Evolutionary conservation across 1,140 invertebrate species (phyloP).

Genomic region (Hyphantria cunea): DNA sequence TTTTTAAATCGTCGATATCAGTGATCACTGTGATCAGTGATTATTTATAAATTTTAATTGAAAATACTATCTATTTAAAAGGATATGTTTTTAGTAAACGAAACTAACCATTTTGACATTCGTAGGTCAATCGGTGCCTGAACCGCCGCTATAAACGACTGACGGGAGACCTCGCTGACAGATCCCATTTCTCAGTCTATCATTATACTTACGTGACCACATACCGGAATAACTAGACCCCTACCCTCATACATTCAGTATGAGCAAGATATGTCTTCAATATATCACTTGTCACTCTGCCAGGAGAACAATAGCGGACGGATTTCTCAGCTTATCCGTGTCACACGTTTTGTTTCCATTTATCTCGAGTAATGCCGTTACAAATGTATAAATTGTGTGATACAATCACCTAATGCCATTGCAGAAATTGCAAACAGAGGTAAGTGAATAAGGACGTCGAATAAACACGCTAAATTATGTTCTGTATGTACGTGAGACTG

Average conservation of each 20-base stretch:
- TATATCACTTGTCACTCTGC: conserved; percentile 19
- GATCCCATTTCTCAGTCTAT: conserved; percentile 37
- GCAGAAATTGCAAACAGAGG: background rate
- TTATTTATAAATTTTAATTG: too few relatives aligned
- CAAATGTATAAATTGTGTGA: conserved; percentile 16
- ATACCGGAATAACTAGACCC: conserved; percentile 21
- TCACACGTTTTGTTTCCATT: conserved; percentile 28
- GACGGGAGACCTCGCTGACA: conserved; percentile 24
- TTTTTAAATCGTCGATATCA: too few relatives aligned
- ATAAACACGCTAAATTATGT: background rate
- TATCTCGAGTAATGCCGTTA: conserved; percentile 16
- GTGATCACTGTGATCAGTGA: too few relatives aligned
- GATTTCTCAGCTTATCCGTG: conserved; percentile 22
- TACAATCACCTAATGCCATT: conserved; percentile 10
- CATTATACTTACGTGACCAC: conserved; percentile 25
- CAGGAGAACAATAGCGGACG: conserved; percentile 24
- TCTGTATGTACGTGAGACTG: too few relatives aligned
- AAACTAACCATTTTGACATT: conserved; percentile 8
- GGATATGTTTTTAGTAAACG: background rate
- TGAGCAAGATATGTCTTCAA: conserved; percentile 21
- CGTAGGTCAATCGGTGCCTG: background rate
- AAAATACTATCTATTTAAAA: too few relatives aligned
- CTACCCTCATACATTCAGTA: background rate
- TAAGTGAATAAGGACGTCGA: background rate
- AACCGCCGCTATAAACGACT: conserved; percentile 19